Conservation (phyloP, 2,797 vertebrate genomes). For the Hemitrygon akajei region DNA sequence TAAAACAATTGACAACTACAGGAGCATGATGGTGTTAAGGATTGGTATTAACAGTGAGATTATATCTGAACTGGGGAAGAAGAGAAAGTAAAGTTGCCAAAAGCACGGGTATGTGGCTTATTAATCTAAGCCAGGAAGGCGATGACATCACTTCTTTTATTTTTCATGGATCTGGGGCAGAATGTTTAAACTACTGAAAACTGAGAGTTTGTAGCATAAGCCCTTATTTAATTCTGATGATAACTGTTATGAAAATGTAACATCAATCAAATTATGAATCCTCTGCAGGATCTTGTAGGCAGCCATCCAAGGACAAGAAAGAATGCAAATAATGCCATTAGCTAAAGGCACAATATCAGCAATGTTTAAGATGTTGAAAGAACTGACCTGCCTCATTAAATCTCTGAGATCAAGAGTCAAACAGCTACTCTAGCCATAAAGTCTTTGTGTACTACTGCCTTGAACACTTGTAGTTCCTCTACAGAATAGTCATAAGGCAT, state of each 20-base stretch:
- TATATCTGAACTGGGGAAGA: neutral
- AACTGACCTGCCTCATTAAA: neutral
- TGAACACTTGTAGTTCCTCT: conserved; percentile 17
- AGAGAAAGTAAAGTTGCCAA: neutral
- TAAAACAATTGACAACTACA: neutral
- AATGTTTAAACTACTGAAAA: neutral
- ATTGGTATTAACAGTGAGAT: neutral
- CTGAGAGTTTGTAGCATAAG: neutral
- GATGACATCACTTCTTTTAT: neutral
- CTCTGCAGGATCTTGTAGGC: neutral
- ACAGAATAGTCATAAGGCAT: neutral
- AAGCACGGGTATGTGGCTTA: neutral
- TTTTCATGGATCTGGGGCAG: neutral
- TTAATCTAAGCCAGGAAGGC: neutral
- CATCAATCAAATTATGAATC: neutral
- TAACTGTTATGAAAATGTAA: neutral
- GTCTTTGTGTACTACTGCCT: neutral
- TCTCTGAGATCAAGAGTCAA: neutral
- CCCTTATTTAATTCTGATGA: neutral
- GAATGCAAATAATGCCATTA: conserved; percentile 5
- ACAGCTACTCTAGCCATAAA: neutral
- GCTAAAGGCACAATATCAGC: neutral
- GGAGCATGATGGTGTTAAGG: neutral
- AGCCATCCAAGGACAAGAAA: neutral
- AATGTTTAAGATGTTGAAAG: neutral